phyloP scores from a whole-genome alignment of 2,888 invertebrate species.

The Spicauda simplicius region DNA sequence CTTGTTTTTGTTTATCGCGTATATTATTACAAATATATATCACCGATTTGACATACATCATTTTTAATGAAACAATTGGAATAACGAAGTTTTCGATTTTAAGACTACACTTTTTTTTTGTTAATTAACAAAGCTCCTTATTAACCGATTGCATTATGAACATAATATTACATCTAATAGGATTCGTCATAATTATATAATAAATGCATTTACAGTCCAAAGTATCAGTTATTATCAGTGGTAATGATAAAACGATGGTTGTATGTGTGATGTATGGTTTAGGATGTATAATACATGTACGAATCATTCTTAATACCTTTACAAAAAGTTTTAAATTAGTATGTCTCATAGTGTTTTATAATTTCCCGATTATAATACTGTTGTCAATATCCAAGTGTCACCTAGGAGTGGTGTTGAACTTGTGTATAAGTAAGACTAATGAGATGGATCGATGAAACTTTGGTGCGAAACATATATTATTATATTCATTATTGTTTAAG shows the following conservation, averaged over 20 bases:
- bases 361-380: conserved; percentile 7
- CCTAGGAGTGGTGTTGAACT: conserved; percentile 25
- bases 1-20: not conserved
- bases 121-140: not conserved
- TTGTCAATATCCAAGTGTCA: conserved; percentile 23
- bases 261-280: not conserved
- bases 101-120: not conserved
- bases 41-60: not conserved
- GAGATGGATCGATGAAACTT: conserved; percentile 42
- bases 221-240: conserved; percentile 12
- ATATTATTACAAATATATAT: not conserved
- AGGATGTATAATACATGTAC: not conserved
- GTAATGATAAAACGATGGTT: not conserved
- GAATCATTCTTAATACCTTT: not conserved
- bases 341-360: conserved; percentile 19
- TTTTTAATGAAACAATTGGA: not conserved
- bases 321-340: not conserved
- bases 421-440: conserved; percentile 22
- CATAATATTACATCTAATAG: not conserved
- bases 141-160: conserved; percentile 5
- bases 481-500: conserved; percentile 53
- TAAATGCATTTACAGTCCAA: conserved; percentile 32
- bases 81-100: not conserved
- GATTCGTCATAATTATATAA: conserved; percentile 7
- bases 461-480: conserved; percentile 65